Conservation (phyloP, 2,888 invertebrate genomes). For the Cotesia congregata region DNA sequence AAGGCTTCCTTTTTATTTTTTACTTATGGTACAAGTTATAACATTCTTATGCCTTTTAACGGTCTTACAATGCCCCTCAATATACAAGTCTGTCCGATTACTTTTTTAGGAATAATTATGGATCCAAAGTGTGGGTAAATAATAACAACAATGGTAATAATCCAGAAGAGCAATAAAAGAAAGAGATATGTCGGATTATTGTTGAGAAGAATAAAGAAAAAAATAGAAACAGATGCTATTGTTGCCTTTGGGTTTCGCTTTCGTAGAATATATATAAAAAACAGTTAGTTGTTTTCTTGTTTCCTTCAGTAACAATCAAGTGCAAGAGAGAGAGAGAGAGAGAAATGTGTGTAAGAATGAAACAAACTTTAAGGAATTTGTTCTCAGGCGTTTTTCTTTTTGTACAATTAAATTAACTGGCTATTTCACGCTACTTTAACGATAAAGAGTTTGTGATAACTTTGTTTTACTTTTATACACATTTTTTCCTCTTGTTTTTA, state of each 20-base stretch:
- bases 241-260: neutral
- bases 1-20: neutral
- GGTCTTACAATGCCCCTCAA: neutral
- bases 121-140: neutral
- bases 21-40: neutral
- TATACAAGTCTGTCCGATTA: conserved; percentile 8
- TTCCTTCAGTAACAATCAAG: neutral
- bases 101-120: neutral
- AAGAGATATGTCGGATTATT: neutral
- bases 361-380: neutral
- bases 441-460: neutral
- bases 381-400: neutral
- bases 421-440: neutral
- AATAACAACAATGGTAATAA: neutral
- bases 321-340: neutral
- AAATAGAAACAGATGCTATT: neutral
- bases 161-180: neutral
- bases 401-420: neutral
- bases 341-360: neutral
- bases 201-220: neutral
- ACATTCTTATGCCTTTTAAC: neutral
- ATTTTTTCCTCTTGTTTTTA: neutral
- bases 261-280: neutral
- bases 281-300: neutral
- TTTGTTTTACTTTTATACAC: neutral